Evolutionary conservation across 2,113 vertebrate species (phyloP).

Genomic region (Aythya baeri): DNA sequence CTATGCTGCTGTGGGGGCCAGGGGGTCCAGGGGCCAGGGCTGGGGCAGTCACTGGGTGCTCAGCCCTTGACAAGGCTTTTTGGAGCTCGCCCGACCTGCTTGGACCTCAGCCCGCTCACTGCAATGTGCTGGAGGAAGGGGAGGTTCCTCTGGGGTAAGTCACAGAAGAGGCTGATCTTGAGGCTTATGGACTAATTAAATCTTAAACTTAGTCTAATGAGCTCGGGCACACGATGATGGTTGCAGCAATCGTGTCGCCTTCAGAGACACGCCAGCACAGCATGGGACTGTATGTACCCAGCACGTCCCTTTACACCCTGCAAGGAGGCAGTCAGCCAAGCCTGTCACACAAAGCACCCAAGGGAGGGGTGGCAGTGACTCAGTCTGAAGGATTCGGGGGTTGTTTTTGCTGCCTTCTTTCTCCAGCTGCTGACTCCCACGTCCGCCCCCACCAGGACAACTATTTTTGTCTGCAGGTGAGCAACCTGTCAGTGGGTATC

Average conservation of each 20-base stretch:
- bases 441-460: neutral
- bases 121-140: neutral
- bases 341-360: too few species aligned
- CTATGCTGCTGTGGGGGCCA: neutral
- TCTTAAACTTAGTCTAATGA: neutral
- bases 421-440: neutral
- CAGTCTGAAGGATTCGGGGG: neutral
- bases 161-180: neutral
- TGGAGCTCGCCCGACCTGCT: neutral
- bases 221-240: neutral
- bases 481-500: neutral
- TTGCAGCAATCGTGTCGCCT: neutral
- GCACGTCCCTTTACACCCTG: neutral
- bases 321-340: neutral
- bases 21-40: neutral
- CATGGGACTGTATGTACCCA: neutral
- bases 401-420: neutral
- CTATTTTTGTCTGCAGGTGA: neutral
- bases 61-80: neutral
- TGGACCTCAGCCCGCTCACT: neutral
- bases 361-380: too few species aligned
- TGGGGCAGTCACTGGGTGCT: neutral
- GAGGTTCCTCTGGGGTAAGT: neutral
- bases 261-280: neutral
- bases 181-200: neutral